These are phyloP conservation scores for Chaetura pelagica DNA, from an alignment of 2,113 vertebrate genomes.

Conservation along the genomic window DNA sequence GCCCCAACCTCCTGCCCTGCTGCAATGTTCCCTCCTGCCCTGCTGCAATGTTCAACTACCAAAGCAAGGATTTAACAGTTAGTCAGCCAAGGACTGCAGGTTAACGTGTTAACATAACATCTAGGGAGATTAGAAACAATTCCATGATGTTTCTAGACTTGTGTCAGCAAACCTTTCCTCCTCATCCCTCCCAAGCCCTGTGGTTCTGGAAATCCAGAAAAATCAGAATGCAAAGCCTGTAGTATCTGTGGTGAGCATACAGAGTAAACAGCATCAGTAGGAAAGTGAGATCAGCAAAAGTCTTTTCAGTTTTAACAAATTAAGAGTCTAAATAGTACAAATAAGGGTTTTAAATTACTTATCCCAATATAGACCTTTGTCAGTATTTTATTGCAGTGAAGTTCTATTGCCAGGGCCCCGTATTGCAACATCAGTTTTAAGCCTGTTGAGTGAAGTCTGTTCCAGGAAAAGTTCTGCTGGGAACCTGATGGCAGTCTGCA, in stretches of 20 bases:
- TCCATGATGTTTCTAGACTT: neutral
- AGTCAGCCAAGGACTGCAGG: conserved; percentile 10
- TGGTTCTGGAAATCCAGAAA: conserved; percentile 33
- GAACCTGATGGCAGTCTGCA: conserved; percentile 28
- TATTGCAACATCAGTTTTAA: conserved; percentile 60
- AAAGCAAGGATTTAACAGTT: neutral
- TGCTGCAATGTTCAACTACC: neutral
- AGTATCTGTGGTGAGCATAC: neutral
- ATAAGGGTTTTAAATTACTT: conserved; percentile 55
- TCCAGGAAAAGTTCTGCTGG: conserved; percentile 39
- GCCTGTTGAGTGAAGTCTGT: conserved; percentile 15
- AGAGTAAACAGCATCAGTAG: conserved; percentile 33
- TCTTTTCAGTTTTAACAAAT: conserved; percentile 59
- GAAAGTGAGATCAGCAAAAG: conserved; percentile 59
- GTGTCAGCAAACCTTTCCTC: neutral
- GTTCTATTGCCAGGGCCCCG: conserved; percentile 61
- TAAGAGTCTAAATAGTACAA: conserved; percentile 64
- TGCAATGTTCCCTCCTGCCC: neutral
- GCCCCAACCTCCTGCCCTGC: neutral
- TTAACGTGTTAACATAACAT: neutral
- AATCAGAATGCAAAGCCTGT: neutral
- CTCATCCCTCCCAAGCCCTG: neutral
- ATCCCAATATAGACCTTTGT: conserved; percentile 65
- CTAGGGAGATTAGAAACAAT: neutral
- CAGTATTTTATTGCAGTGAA: conserved; percentile 68